Percentiles rank a stretch among this genome's conserved stretches.
phyloP scores from a whole-genome alignment of 2,797 vertebrate species.

The Protosalanx chinensis region DNA sequence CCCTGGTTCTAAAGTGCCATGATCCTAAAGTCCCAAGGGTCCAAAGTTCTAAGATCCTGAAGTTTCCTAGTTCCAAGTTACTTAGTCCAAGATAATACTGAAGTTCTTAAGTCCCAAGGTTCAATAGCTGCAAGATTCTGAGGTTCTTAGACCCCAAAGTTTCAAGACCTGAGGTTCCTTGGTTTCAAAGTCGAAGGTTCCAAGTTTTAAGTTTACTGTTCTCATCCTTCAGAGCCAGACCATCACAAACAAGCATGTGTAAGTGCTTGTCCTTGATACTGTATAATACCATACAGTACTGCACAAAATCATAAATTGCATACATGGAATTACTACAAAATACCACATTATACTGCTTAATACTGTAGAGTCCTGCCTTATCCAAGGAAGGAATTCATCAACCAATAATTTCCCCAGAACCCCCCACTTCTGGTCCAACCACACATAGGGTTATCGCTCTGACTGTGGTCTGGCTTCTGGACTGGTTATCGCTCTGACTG shows the following conservation, averaged over 20 bases:
- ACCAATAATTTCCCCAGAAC: background rate
- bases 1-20: no score
- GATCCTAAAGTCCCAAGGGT: no score
- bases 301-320: no score
- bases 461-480: background rate
- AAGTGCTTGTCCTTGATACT: no score
- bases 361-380: slow-evolving; percentile 31
- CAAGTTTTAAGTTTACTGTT: no score
- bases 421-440: slow-evolving; percentile 22
- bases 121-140: slow-evolving; percentile 20
- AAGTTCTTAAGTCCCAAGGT: background rate
- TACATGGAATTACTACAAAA: no score
- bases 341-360: background rate
- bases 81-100: no score
- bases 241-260: slow-evolving; percentile 25
- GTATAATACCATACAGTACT: no score
- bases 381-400: slow-evolving; percentile 12
- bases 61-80: no score
- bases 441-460: slow-evolving; percentile 10
- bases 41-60: no score
- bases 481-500: background rate
- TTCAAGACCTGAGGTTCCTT: no score
- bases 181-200: no score
- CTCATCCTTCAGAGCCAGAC: slow-evolving; percentile 28
- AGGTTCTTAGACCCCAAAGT: background rate